Evolutionary conservation across 2,888 invertebrate genomes (phyloP).

Genomic region (Eristalis pertinax): DNA sequence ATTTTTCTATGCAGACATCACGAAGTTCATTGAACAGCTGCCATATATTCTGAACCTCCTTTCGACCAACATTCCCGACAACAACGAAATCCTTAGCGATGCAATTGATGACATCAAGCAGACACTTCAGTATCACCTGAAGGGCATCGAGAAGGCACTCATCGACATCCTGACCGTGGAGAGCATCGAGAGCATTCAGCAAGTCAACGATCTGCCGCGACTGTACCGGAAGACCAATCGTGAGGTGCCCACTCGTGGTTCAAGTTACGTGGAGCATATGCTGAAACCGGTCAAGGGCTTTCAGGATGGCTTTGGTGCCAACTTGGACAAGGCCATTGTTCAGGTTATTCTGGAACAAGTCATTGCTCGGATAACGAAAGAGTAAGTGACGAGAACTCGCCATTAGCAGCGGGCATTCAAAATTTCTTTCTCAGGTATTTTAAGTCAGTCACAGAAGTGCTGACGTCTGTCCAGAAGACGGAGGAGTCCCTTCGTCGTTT

Average conservation of each 20-base stretch:
- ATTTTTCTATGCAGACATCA: conserved; percentile 76
- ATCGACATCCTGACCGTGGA: conserved; percentile 89
- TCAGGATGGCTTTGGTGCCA: conserved; percentile 80
- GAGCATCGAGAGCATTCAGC: conserved; percentile 87
- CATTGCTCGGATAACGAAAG: conserved; percentile 83
- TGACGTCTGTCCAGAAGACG: conserved; percentile 96
- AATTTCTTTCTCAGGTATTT: conserved; percentile 83
- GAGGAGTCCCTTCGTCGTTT: conserved; percentile 95
- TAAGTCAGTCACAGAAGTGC: conserved; percentile 90
- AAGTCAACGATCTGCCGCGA: conserved; percentile 96
- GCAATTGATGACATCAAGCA: conserved; percentile 75
- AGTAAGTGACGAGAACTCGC: conserved; percentile 81
- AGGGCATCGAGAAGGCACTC: conserved; percentile 85
- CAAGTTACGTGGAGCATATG: conserved; percentile 88
- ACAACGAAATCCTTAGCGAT: conserved; percentile 75
- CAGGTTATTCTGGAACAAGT: conserved; percentile 76
- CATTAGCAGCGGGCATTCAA: neutral
- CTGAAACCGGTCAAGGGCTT: conserved; percentile 83
- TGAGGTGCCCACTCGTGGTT: conserved; percentile 90
- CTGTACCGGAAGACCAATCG: conserved; percentile 95
- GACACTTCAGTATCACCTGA: conserved; percentile 74
- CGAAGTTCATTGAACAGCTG: conserved; percentile 74
- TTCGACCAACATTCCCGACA: conserved; percentile 82
- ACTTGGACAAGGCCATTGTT: conserved; percentile 76
- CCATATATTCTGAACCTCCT: conserved; percentile 85